These are phyloP conservation scores for Odocoileus hemionus DNA, from an alignment of 2,113 vertebrate species.

Conservation along the genomic window DNA sequence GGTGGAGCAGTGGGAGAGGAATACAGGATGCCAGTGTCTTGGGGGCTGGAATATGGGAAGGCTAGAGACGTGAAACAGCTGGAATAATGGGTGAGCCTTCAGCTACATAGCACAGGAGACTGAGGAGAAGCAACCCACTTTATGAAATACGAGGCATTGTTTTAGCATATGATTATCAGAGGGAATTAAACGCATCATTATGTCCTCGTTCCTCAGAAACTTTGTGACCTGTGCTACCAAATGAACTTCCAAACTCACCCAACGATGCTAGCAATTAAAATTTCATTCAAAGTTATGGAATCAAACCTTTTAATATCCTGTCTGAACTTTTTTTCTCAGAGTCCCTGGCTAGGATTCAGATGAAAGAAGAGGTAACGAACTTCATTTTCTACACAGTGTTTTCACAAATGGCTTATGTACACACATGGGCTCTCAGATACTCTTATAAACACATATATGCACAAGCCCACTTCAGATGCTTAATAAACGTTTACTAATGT, in stretches of 20 bases:
- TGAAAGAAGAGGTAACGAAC: not conserved
- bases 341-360: not conserved
- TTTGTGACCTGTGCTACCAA: not conserved
- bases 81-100: not conserved
- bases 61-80: fast-evolving
- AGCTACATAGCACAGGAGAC: not conserved
- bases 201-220: not conserved
- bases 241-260: not conserved
- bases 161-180: not conserved
- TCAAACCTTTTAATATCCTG: not conserved
- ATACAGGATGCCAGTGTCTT: not conserved
- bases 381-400: not conserved
- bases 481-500: not conserved
- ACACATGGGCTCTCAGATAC: not conserved
- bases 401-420: not conserved
- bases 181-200: not conserved
- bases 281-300: not conserved
- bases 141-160: not conserved
- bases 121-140: not conserved
- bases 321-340: not conserved
- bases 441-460: not conserved
- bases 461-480: not conserved
- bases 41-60: too few relatives aligned
- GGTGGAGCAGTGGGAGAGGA: not conserved
- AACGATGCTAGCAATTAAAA: not conserved